A percentile compares a stretch with the other conserved stretches of the same genome.
Evolutionary conservation across 2,888 invertebrate species (phyloP).

Genomic region (Polietes domitor): DNA sequence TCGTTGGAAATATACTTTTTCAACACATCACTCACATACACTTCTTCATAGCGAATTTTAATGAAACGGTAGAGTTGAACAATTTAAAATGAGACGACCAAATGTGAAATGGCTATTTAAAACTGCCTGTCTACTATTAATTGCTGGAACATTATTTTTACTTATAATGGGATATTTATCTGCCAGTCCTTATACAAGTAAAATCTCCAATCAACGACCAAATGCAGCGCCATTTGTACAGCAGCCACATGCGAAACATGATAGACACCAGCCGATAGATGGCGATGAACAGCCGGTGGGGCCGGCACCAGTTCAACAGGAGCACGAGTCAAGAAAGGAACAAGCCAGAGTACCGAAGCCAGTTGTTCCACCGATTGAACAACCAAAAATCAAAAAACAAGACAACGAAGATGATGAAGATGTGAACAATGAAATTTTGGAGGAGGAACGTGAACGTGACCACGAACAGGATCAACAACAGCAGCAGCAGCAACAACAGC

Average conservation of each 20-base stretch:
- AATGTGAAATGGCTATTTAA: slow-evolving; percentile 78
- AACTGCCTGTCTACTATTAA: slow-evolving; percentile 72
- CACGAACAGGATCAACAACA: slow-evolving; percentile 36
- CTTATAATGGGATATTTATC: slow-evolving; percentile 77
- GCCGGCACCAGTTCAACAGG: slow-evolving; percentile 26
- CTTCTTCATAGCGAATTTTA: not conserved
- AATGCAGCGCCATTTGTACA: slow-evolving; percentile 40
- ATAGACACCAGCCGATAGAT: not conserved
- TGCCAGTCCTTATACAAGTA: slow-evolving; percentile 75
- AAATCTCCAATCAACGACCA: slow-evolving; percentile 67
- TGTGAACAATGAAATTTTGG: slow-evolving; percentile 40
- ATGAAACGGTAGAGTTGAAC: slow-evolving; percentile 25
- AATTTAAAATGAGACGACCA: slow-evolving; percentile 75
- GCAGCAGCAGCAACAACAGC: slow-evolving; percentile 40
- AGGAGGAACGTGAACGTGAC: slow-evolving; percentile 32
- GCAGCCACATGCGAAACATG: slow-evolving; percentile 22
- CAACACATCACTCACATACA: no score
- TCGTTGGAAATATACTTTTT: not conserved
- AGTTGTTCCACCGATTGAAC: slow-evolving; percentile 32
- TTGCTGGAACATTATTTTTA: slow-evolving; percentile 75
- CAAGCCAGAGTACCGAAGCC: not conserved
- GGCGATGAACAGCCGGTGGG: slow-evolving; percentile 34
- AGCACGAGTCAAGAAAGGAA: not conserved
- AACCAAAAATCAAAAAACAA: slow-evolving; percentile 29
- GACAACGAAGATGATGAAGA: slow-evolving; percentile 38